Conservation (phyloP, 2,888 invertebrate species). For the Caenorhabditis japonica region DNA sequence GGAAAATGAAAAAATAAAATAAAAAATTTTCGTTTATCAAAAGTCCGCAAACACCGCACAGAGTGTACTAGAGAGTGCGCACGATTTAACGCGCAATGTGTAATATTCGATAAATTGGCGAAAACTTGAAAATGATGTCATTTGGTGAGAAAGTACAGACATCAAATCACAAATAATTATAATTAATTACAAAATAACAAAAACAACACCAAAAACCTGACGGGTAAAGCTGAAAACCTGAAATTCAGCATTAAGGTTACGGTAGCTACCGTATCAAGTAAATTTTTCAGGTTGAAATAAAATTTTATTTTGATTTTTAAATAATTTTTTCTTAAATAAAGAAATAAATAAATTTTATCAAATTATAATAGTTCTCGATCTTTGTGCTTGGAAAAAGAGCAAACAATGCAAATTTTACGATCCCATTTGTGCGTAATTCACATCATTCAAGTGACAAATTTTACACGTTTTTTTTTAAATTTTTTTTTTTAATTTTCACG, state of each 20-base stretch:
- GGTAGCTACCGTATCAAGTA: too few relatives aligned
- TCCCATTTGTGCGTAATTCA: background rate
- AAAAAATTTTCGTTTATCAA: background rate
- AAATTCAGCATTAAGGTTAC: background rate
- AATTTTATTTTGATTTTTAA: too few relatives aligned
- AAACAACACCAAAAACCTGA: background rate
- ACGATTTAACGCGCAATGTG: slow-evolving; percentile 19
- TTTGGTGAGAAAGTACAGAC: background rate
- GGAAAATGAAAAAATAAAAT: slow-evolving; percentile 1
- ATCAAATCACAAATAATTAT: too few relatives aligned
- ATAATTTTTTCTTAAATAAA: too few relatives aligned
- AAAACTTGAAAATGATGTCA: slow-evolving; percentile 27
- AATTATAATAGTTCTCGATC: too few relatives aligned
- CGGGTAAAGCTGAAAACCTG: background rate
- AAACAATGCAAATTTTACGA: slow-evolving; percentile 25
- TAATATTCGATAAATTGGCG: background rate
- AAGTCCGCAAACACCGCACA: slow-evolving; percentile 28
- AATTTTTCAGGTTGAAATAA: too few relatives aligned
- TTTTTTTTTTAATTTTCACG: background rate
- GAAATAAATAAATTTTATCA: too few relatives aligned
- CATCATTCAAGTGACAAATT: slow-evolving; percentile 43
- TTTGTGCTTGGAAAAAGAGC: background rate
- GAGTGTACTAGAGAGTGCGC: background rate
- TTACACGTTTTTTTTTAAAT: slow-evolving; percentile 26
- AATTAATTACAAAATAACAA: background rate